Conservation (phyloP, 1,140 invertebrate genomes). For the Neuroterus valhalla region DNA sequence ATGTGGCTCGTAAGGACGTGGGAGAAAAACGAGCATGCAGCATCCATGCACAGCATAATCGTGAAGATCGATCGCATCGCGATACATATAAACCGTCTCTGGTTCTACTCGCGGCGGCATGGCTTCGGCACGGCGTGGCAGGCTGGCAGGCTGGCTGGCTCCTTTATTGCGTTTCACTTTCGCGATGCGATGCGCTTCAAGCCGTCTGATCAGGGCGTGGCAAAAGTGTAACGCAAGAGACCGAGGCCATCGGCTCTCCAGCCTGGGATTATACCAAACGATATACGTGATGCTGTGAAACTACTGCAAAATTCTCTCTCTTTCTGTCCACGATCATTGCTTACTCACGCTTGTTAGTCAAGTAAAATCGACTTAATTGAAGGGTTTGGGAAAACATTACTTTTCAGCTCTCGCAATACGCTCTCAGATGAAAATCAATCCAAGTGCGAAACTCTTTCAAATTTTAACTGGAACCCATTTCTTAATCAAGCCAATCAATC, state of each 20-base stretch:
- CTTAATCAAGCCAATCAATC: too few relatives aligned
- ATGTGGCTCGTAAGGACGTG: constrained; percentile 43
- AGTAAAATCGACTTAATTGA: constrained; percentile 30
- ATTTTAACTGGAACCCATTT: too few relatives aligned
- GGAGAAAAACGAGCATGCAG: constrained; percentile 50
- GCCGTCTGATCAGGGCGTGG: constrained; percentile 59
- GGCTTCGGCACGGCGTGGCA: constrained; percentile 46
- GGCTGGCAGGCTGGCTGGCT: too few relatives aligned
- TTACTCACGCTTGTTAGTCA: constrained; percentile 28
- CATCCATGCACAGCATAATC: constrained; percentile 42
- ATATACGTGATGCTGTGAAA: constrained; percentile 16
- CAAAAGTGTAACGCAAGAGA: constrained; percentile 65
- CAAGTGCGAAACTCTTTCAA: too few relatives aligned
- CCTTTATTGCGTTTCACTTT: constrained; percentile 74
- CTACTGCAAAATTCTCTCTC: constrained; percentile 28
- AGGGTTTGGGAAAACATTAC: constrained; percentile 15
- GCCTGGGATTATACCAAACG: constrained; percentile 10
- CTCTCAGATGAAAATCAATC: too few relatives aligned
- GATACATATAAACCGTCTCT: constrained; percentile 29
- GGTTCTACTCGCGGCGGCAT: constrained; percentile 54
- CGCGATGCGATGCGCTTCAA: constrained; percentile 54
- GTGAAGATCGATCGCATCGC: constrained; percentile 44
- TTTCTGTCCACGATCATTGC: constrained; percentile 1
- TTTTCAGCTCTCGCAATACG: too few relatives aligned
- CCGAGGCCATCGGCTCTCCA: constrained; percentile 49